Evolutionary conservation across 2,888 invertebrate species (phyloP).

Genomic region (Polyploca ridens): DNA sequence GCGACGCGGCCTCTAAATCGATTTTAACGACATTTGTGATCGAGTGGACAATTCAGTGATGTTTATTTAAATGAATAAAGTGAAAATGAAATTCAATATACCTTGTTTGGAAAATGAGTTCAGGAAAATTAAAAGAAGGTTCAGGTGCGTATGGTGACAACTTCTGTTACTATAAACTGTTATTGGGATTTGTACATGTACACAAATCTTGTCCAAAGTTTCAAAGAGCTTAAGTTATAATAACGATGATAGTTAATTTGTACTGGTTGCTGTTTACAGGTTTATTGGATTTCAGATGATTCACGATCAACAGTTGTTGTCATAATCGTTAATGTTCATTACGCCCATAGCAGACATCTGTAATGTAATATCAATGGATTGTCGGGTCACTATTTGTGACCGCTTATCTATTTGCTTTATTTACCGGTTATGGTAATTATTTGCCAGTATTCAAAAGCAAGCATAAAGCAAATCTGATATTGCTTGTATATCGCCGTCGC

Average conservation of each 20-base stretch:
- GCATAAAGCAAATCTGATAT: not conserved
- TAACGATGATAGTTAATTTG: not conserved
- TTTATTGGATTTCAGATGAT: not conserved
- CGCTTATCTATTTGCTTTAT: too few relatives aligned
- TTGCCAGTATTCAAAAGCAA: not conserved
- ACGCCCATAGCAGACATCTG: not conserved
- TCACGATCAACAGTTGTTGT: not conserved
- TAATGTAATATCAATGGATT: not conserved
- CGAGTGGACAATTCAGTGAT: slow-evolving; percentile 19
- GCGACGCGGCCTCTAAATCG: slow-evolving; percentile 28
- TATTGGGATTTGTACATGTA: too few relatives aligned
- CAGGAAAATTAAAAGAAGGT: slow-evolving; percentile 48
- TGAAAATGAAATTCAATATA: slow-evolving; percentile 59
- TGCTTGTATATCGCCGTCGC: not conserved
- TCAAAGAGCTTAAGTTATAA: too few relatives aligned
- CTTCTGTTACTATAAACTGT: not conserved
- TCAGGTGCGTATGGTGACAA: slow-evolving; percentile 45
- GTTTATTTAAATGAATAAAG: slow-evolving; percentile 18
- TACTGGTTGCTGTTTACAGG: not conserved
- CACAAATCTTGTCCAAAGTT: too few relatives aligned
- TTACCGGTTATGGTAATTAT: too few relatives aligned
- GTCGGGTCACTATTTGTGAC: not conserved
- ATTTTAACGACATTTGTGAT: slow-evolving; percentile 16
- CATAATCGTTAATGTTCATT: not conserved
- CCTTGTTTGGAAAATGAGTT: slow-evolving; percentile 49